Conservation (phyloP, 1,140 invertebrate genomes). For the Neodiprion pinetum region DNA sequence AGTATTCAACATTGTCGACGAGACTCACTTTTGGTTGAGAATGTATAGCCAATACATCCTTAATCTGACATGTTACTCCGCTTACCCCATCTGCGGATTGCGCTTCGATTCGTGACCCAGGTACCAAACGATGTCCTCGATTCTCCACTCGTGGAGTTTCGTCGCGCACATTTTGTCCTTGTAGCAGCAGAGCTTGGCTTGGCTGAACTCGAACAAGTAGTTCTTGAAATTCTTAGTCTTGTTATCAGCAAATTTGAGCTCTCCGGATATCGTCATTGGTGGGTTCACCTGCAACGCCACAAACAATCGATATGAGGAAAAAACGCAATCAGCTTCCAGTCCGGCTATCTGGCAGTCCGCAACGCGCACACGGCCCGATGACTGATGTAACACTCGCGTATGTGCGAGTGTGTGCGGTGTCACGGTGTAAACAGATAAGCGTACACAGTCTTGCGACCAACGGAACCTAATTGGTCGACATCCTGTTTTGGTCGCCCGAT, state of each 20-base stretch:
- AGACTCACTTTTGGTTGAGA: too few relatives aligned
- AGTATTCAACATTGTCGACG: too few relatives aligned
- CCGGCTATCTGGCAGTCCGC: not conserved
- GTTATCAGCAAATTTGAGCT: constrained; percentile 80
- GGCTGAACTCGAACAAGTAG: constrained; percentile 80
- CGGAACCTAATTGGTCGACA: constrained; percentile 28
- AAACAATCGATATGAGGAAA: not conserved
- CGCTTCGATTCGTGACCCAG: constrained; percentile 81
- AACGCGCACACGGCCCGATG: not conserved
- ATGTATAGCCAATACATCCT: too few relatives aligned
- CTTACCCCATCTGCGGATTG: constrained; percentile 74
- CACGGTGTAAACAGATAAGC: not conserved
- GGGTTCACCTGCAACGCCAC: constrained; percentile 55
- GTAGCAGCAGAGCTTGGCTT: constrained; percentile 79
- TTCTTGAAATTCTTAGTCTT: constrained; percentile 78
- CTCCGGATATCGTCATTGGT: constrained; percentile 69
- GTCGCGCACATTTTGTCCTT: constrained; percentile 77
- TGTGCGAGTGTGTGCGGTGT: not conserved
- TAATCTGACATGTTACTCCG: constrained; percentile 11
- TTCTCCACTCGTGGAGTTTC: constrained; percentile 74
- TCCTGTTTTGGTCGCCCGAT: constrained; percentile 46
- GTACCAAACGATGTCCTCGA: constrained; percentile 84
- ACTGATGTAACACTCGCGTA: too few relatives aligned
- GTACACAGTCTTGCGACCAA: not conserved
- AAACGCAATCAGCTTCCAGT: not conserved